Base-by-base conservation (phyloP, 1,140 invertebrate genomes). In the Drosophila pachea region DNA sequence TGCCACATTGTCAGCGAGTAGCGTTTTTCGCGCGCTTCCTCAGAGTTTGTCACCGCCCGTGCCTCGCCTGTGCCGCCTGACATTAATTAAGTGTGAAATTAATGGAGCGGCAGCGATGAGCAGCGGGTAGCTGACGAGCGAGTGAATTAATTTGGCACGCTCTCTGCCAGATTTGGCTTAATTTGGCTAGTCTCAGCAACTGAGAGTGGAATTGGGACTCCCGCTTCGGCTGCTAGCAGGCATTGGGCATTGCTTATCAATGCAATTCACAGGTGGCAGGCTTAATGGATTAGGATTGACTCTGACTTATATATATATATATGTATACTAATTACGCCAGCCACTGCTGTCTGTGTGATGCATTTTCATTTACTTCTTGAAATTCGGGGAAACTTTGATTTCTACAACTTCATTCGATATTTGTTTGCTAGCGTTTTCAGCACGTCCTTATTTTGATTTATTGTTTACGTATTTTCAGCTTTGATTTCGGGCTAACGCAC, bases 21-120 rank as follows among this genome's bases (percentile, higher is more conserved):
- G 42, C 48, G 33, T 16, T 62, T 68, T 77, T 66, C 68, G 68
- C 58, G 56, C 72, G 71, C 73, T 73, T 73, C 48, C 52, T 33
- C 33, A 36, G 22, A 52, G 67, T 58, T 52, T 29, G 52, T 38
- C 61, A 56, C 12, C n/a, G 42, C 36, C 47, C 33, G 36, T 42
- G 36, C 42, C 45, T 16, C 38, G 32, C 60, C 42, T 66, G 65
- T 48, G 32, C 56, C 36, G 66, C 29, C 47, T 66, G 81, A 86
- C 79, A 84, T 83, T 83, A 83, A 86, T 83, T 84, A 76, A 84
- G 76, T 84, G 73, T 66, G 76, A 86, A 76, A 86, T 76, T 74
- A 83, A 78, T 76, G 67, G 65, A 59, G 62, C 61, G 55, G 40
- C 48, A 53, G 38, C 53, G 55, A 45, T 65, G 48, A 42, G 48